Base-by-base conservation (phyloP, 2,797 vertebrate genomes). In the Podarcis siculus region DNA sequence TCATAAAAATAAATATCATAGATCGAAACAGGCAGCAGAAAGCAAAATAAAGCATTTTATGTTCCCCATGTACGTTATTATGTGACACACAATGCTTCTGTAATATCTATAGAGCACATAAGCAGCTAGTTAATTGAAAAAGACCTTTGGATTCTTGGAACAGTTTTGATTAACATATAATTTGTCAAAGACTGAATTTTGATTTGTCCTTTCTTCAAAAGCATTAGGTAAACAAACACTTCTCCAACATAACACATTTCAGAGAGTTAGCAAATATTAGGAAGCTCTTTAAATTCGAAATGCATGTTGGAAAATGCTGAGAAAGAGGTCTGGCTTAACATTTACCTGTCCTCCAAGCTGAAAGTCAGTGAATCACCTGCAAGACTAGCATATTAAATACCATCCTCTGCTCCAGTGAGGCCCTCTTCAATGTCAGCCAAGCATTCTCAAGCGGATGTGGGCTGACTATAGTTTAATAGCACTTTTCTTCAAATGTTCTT, bases 221-320 rank as follows among this genome's bases (percentile, higher is more conserved):
- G 79, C 86, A 73, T 37, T 86, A 67, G n/a, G 64, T 21, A 83
- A 79, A 91, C 69, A 92, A 49, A 42, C 86, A 2, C 37, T 89
- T 79, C 37, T 67, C 72, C 82, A 39, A 37, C 25, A 78, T 87
- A 79, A 42, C 0, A 85, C 81, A 55, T 82, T 73, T 89, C 82
- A 87, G 27, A 83, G 85, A 64, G 85, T n/a, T 83, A 66, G 49
- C 39, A 89, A 90, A 88, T 8, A 92, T 64, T 64, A 91, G 76
- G 87, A 92, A 55, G 55, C n/a, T 90, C 32, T 91, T 95, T 83
- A 89, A 85, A 77, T 95, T 94, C 91, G 90, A 95, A 93, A 86
- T 90, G 92, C 86, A 78, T 64, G 23, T 83, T 91, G 0, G 0
- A 86, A 94, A 94, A 92, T 55, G 58, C 82, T 79, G 73, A 91